phyloP scores from a whole-genome alignment of 2,113 vertebrate species.

The Sakesphorus luctuosus region DNA sequence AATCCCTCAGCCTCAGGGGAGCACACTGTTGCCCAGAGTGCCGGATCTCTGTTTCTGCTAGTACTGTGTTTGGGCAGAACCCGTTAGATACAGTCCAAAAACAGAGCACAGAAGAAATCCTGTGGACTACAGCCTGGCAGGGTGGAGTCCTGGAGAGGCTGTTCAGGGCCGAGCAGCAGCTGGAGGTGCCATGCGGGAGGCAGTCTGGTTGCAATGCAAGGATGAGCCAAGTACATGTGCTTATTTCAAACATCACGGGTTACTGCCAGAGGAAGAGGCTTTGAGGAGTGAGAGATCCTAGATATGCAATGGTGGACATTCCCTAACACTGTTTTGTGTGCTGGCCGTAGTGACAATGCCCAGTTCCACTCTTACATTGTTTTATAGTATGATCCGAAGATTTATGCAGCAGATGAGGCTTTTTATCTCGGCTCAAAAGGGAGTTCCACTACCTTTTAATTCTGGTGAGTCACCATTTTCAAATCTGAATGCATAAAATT shows the following conservation, averaged over 20 bases:
- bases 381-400: not conserved
- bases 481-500: not conserved
- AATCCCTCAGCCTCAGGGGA: not conserved
- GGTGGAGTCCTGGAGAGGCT: not conserved
- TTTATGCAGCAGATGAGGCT: not conserved
- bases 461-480: not conserved
- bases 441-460: not conserved
- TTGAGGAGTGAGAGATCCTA: not conserved
- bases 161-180: accelerated
- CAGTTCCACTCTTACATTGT: not conserved
- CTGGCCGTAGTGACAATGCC: not conserved
- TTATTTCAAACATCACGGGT: not conserved
- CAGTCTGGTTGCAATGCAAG: not conserved
- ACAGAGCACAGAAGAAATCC: not conserved
- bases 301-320: not conserved
- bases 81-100: not conserved
- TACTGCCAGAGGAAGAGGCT: not conserved
- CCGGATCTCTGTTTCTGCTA: not conserved
- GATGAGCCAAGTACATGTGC: not conserved
- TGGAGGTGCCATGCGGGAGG: not conserved
- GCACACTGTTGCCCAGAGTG: accelerated
- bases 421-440: not conserved
- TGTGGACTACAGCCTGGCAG: not conserved
- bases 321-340: not conserved
- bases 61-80: not conserved